Evolutionary conservation across 2,888 invertebrate genomes (phyloP).

Genomic region (Euplexia lucipara): DNA sequence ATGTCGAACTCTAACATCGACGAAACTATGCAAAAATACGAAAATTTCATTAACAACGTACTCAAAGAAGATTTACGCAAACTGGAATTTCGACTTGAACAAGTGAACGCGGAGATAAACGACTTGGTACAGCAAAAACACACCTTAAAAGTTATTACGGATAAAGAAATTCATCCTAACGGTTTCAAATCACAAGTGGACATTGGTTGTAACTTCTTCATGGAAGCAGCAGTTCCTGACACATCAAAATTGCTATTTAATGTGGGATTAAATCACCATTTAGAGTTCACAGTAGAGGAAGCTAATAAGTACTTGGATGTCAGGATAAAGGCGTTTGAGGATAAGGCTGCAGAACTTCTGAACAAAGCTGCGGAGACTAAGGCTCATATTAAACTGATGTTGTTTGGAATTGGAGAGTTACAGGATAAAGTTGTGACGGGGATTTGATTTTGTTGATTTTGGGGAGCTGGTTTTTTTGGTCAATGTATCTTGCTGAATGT

Average conservation of each 20-base stretch:
- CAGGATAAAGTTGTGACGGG: conserved; percentile 73
- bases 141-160: conserved; percentile 92
- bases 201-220: conserved; percentile 96
- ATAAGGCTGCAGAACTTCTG: conserved; percentile 91
- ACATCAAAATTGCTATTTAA: conserved; percentile 93
- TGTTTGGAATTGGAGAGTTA: conserved; percentile 93
- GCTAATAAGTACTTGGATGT: conserved; percentile 93
- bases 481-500: background rate
- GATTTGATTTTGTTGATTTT: conserved; percentile 39
- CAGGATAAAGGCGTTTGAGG: conserved; percentile 92
- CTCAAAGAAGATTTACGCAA: conserved; percentile 93
- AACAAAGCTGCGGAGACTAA: conserved; percentile 93
- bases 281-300: conserved; percentile 94
- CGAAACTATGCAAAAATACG: conserved; percentile 88
- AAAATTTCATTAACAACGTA: conserved; percentile 95
- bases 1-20: conserved; percentile 75
- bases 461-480: fast-evolving
- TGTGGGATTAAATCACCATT: conserved; percentile 94
- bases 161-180: conserved; percentile 86
- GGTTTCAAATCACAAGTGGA: conserved; percentile 92
- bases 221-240: conserved; percentile 94
- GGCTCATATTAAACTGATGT: conserved; percentile 94
- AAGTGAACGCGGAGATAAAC: conserved; percentile 92
- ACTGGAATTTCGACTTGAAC: conserved; percentile 91
- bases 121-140: conserved; percentile 94